Evolutionary conservation across 1,140 invertebrate genomes (phyloP).

Genomic region (Psix sp.): DNA sequence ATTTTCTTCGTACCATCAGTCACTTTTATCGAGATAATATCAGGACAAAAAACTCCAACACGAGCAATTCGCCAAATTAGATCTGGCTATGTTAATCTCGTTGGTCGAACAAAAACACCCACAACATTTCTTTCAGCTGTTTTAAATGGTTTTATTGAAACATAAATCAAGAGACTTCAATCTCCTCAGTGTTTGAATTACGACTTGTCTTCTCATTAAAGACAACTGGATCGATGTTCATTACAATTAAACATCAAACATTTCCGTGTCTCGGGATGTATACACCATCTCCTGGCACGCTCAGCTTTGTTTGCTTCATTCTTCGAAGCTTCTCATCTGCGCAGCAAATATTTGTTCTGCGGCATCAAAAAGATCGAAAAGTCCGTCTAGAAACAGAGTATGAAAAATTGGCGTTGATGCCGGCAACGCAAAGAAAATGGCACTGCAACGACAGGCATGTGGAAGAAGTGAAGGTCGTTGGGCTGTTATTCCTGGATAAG

Average conservation of each 20-base stretch:
- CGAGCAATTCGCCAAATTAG: constrained; percentile 29
- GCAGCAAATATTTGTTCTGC: constrained; percentile 63
- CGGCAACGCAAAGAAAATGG: constrained; percentile 35
- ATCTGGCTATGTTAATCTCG: constrained; percentile 37
- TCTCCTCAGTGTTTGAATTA: constrained; percentile 6
- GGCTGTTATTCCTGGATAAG: constrained; percentile 49
- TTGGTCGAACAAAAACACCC: constrained; percentile 39
- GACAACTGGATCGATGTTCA: constrained; percentile 33
- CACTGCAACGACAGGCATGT: constrained; percentile 12
- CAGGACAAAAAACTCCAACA: constrained; percentile 28
- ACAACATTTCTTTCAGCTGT: constrained; percentile 22
- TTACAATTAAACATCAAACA: constrained; percentile 44
- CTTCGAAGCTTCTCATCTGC: constrained; percentile 44
- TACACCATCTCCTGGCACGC: constrained; percentile 9
- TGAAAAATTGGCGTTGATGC: constrained; percentile 55
- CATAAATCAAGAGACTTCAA: constrained; percentile 18
- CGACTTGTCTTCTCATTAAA: constrained; percentile 12
- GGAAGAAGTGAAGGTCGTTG: constrained; percentile 19
- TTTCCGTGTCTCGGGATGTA: constrained; percentile 18
- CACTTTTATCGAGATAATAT: constrained; percentile 31
- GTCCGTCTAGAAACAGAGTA: constrained; percentile 45
- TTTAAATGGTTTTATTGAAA: constrained; percentile 27
- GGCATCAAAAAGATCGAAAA: constrained; percentile 60
- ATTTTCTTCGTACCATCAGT: constrained; percentile 17
- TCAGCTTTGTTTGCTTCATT: constrained; percentile 41